Conservation (phyloP, 2,797 vertebrate species). For the Alca torda region DNA sequence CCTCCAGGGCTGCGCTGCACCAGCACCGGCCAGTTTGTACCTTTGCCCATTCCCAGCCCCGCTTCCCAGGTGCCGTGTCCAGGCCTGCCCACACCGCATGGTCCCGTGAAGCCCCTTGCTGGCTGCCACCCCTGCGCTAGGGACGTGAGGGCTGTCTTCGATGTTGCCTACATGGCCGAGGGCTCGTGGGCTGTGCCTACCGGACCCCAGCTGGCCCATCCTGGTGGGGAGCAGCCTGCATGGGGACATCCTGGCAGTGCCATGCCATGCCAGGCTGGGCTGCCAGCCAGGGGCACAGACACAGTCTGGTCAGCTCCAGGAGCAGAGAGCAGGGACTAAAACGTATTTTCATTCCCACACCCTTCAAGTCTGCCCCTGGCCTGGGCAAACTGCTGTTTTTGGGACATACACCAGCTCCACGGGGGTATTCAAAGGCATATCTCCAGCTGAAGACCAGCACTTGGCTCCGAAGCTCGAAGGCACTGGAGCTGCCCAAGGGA, state of each 20-base stretch:
- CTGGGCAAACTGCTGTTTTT: background rate
- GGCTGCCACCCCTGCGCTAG: background rate
- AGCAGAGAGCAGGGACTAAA: background rate
- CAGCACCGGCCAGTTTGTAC: background rate
- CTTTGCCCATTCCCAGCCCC: background rate
- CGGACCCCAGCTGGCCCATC: background rate
- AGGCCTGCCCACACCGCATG: background rate
- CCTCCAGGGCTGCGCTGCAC: background rate
- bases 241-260: background rate
- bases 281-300: background rate
- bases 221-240: background rate
- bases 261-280: background rate
- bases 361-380: background rate
- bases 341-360: background rate
- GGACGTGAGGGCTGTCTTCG: accelerated
- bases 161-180: background rate
- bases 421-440: background rate
- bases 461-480: background rate
- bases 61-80: background rate
- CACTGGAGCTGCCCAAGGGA: background rate
- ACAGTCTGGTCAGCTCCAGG: background rate
- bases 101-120: accelerated
- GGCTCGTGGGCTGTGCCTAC: accelerated
- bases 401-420: background rate
- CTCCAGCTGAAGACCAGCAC: background rate